Conservation (phyloP, 2,797 vertebrate species). For the Coranthus polyacanthus region DNA sequence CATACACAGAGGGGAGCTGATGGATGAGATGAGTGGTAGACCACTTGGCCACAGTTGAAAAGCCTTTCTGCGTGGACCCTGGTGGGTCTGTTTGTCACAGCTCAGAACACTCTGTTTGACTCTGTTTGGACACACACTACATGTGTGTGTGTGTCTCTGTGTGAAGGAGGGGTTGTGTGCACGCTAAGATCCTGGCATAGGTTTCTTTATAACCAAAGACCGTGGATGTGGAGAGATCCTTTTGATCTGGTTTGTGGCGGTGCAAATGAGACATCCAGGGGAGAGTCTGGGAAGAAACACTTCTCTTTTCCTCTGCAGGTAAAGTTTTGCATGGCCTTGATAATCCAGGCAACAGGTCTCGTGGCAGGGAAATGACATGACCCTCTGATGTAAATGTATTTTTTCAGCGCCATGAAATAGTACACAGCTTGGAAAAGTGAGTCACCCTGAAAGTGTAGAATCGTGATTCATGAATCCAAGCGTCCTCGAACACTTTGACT, state of each 20-base stretch:
- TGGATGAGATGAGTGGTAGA: conserved; percentile 67
- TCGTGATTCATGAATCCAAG: conserved; percentile 24
- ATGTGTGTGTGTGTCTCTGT: conserved; percentile 24
- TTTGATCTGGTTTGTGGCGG: conserved; percentile 70
- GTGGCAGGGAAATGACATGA: conserved; percentile 23
- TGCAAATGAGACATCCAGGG: conserved; percentile 57
- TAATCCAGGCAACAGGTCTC: conserved; percentile 4
- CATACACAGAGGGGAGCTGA: conserved; percentile 65
- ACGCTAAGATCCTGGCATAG: conserved; percentile 53
- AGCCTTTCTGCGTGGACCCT: conserved; percentile 57
- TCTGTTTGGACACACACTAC: conserved; percentile 54
- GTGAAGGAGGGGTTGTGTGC: conserved; percentile 40
- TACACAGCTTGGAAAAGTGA: conserved; percentile 15
- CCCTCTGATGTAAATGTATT: conserved; percentile 34
- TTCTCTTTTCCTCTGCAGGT: too few relatives aligned
- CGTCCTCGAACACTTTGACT: conserved; percentile 41
- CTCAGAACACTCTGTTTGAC: too few relatives aligned
- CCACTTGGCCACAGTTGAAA: conserved; percentile 77
- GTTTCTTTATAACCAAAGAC: conserved; percentile 44
- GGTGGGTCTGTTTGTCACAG: conserved; percentile 68
- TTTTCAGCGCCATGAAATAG: not conserved
- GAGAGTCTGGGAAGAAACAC: too few relatives aligned
- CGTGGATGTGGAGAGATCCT: conserved; percentile 39
- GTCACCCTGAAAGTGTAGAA: conserved; percentile 21
- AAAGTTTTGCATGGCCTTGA: too few relatives aligned